Conservation (phyloP, 2,797 vertebrate species). For the Lemur catta region DNA sequence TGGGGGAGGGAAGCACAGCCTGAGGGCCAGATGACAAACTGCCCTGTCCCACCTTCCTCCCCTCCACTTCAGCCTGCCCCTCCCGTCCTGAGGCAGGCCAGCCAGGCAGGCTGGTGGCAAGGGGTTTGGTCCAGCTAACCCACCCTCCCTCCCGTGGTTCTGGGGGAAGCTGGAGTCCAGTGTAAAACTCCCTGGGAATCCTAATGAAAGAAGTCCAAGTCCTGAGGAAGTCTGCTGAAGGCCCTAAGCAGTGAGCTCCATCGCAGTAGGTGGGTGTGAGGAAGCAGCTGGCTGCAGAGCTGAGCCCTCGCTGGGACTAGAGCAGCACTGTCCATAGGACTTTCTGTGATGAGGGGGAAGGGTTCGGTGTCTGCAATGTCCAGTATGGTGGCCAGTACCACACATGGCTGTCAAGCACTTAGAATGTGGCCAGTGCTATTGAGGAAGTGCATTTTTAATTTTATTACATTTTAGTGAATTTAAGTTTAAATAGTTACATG, state of each 20-base stretch:
- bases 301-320: background rate
- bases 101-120: background rate
- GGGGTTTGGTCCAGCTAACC: background rate
- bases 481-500: background rate
- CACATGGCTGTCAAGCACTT: rapidly evolving
- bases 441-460: background rate
- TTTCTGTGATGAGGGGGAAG: background rate
- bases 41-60: slow-evolving; percentile 30
- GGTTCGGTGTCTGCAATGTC: background rate
- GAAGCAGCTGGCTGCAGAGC: background rate
- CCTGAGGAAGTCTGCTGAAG: background rate
- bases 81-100: background rate
- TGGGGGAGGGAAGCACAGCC: slow-evolving; percentile 4
- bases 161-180: background rate
- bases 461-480: background rate
- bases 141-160: background rate
- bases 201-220: background rate
- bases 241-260: background rate
- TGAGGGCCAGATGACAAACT: slow-evolving; percentile 62
- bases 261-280: background rate
- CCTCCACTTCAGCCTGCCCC: background rate
- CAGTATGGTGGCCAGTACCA: rapidly evolving
- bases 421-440: background rate
- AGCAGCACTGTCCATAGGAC: background rate
- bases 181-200: background rate